phyloP scores from a whole-genome alignment of 1,140 invertebrate species.

The Whitmania pigra region DNA sequence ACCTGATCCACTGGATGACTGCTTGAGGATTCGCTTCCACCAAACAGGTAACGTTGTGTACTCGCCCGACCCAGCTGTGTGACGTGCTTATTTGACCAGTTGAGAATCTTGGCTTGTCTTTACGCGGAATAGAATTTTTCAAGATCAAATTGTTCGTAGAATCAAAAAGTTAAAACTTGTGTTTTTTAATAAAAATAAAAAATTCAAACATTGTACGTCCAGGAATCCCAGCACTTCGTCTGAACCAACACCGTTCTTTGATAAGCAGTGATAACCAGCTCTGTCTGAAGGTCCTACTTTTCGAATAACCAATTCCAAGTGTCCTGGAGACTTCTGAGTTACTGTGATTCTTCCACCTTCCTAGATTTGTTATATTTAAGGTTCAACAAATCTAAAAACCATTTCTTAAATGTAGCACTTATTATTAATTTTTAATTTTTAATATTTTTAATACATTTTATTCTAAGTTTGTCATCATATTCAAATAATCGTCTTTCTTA shows the following conservation, averaged over 20 bases:
- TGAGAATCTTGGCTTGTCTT: conserved; percentile 11
- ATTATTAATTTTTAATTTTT: too few relatives aligned
- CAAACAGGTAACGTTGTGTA: conserved; percentile 70
- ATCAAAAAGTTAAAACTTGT: background rate
- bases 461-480: too few relatives aligned
- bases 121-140: background rate
- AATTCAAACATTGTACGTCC: conserved; percentile 17
- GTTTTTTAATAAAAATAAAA: too few relatives aligned
- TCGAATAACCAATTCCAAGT: conserved; percentile 16
- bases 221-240: conserved; percentile 8
- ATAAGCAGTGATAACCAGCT: conserved; percentile 74
- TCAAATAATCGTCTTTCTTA: conserved; percentile 11
- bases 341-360: conserved; percentile 20
- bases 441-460: too few relatives aligned
- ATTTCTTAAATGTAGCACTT: too few relatives aligned
- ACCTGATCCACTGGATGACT: conserved; percentile 63
- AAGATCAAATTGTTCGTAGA: background rate
- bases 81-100: background rate
- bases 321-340: background rate
- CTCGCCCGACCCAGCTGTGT: conserved; percentile 62
- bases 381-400: too few relatives aligned
- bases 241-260: conserved; percentile 59
- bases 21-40: conserved; percentile 80
- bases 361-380: background rate
- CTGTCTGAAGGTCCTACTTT: conserved; percentile 59